A percentile compares a stretch with the other conserved stretches of the same genome.
Evolutionary conservation across 2,888 invertebrate genomes (phyloP).

Genomic region (Seladonia tumulorum): DNA sequence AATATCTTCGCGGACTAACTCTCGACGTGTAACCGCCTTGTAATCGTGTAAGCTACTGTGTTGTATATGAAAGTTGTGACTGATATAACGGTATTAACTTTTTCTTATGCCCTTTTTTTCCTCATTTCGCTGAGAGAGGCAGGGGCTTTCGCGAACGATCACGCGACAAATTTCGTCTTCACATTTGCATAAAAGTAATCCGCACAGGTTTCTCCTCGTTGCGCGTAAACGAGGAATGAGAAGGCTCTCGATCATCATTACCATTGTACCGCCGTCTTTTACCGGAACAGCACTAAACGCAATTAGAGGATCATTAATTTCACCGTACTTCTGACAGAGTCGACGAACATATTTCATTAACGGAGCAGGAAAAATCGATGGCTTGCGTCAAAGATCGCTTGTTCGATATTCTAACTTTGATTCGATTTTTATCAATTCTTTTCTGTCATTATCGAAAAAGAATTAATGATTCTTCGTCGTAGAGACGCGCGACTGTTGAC

Average conservation of each 20-base stretch:
- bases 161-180: conserved; percentile 45
- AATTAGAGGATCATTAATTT: conserved; percentile 65
- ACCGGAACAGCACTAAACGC: conserved; percentile 35
- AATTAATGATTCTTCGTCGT: conserved; percentile 63
- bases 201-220: conserved; percentile 61
- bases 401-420: neutral
- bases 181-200: conserved; percentile 60
- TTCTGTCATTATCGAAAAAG: neutral
- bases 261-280: conserved; percentile 55
- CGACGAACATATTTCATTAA: conserved; percentile 14
- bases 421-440: neutral
- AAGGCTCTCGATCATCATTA: conserved; percentile 56
- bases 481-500: conserved; percentile 70
- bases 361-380: neutral
- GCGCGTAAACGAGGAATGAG: conserved; percentile 51
- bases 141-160: conserved; percentile 50
- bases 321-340: conserved; percentile 18
- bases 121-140: conserved; percentile 55
- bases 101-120: conserved; percentile 49
- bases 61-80: conserved; percentile 65
- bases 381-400: neutral
- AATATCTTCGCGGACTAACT: conserved; percentile 70
- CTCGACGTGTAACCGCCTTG: conserved; percentile 69
- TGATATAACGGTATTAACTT: conserved; percentile 59
- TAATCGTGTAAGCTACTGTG: conserved; percentile 68